Conservation (phyloP, 2,797 vertebrate genomes). For the Glyptemys insculpta region DNA sequence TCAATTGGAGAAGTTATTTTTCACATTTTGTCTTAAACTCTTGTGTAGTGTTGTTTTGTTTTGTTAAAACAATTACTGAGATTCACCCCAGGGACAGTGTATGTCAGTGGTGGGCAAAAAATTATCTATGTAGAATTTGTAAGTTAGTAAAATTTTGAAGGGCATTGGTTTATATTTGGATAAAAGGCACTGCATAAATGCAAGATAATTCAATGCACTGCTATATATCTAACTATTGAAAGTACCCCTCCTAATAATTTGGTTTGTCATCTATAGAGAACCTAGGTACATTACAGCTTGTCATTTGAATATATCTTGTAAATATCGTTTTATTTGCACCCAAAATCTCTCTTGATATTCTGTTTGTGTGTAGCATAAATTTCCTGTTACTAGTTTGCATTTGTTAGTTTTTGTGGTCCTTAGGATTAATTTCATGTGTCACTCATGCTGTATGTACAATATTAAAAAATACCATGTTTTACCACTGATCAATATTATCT, state of each 20-base stretch:
- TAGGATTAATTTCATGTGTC: neutral
- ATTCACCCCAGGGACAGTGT: neutral
- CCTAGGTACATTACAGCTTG: neutral
- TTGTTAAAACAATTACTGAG: neutral
- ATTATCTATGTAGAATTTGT: neutral
- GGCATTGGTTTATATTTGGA: neutral
- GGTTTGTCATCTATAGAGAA: neutral
- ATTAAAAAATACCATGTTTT: neutral
- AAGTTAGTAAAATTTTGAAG: neutral
- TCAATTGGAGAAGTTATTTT: neutral
- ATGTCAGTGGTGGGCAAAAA: neutral
- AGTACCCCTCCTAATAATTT: neutral
- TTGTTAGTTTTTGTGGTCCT: neutral
- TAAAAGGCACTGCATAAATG: constrained; percentile 5
- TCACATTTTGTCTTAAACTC: neutral
- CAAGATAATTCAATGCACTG: neutral
- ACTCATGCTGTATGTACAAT: neutral
- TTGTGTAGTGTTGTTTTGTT: neutral
- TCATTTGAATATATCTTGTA: constrained; percentile 25
- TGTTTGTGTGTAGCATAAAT: neutral
- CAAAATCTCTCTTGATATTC: neutral
- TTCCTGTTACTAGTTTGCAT: neutral
- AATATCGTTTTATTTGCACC: neutral
- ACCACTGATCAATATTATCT: neutral
- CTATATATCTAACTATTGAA: neutral